These are phyloP conservation scores for Anguilla marmorata DNA, from an alignment of 2,797 vertebrate species.

Conservation along the genomic window DNA sequence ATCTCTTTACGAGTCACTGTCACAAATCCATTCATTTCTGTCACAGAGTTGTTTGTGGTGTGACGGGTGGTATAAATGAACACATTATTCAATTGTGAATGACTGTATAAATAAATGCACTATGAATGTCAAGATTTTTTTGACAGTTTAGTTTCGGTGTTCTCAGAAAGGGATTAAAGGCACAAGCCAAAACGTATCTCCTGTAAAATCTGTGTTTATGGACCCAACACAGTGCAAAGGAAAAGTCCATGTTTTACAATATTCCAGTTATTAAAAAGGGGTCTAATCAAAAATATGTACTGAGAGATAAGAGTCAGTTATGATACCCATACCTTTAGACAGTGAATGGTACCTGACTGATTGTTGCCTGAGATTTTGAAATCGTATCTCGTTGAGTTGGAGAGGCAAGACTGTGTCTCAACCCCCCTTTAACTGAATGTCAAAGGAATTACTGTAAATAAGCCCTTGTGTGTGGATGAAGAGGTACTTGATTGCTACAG, in stretches of 20 bases:
- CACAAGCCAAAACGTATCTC: background rate
- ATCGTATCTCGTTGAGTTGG: background rate
- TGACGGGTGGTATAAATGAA: background rate
- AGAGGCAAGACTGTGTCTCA: background rate
- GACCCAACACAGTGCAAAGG: background rate
- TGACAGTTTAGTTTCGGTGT: background rate
- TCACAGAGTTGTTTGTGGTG: background rate
- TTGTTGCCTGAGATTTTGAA: background rate
- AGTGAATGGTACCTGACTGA: background rate
- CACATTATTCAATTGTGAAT: background rate
- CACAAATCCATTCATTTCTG: slow-evolving; percentile 1
- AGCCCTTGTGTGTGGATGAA: background rate
- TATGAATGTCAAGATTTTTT: background rate
- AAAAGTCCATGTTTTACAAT: background rate
- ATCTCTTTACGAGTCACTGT: background rate
- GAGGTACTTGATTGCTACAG: background rate
- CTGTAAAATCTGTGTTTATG: background rate
- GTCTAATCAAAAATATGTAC: background rate
- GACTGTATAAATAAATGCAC: background rate
- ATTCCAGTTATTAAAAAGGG: background rate
- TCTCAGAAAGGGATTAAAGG: background rate
- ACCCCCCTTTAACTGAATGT: background rate
- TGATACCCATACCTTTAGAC: background rate
- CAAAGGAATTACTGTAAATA: background rate
- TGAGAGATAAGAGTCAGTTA: background rate